Conservation (phyloP, 2,797 vertebrate genomes). For the Myiotriccus ornatus region DNA sequence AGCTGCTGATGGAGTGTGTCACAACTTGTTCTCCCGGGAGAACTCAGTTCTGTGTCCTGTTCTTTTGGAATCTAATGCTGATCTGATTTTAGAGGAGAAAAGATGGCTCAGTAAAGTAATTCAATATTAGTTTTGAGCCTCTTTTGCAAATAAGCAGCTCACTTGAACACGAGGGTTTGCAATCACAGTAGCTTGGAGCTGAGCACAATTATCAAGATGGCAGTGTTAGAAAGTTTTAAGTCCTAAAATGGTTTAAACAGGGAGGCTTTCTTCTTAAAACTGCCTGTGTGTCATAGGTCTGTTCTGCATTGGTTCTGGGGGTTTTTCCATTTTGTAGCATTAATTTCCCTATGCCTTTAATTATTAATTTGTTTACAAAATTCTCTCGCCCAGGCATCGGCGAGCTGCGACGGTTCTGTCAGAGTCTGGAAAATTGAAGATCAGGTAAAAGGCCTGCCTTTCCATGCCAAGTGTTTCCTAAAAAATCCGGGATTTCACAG, state of each 20-base stretch:
- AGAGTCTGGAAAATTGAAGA: conserved; percentile 89
- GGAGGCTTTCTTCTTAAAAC: background rate
- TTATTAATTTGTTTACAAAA: background rate
- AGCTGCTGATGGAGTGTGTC: background rate
- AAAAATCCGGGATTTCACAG: background rate
- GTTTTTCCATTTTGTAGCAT: background rate
- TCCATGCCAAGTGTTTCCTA: background rate
- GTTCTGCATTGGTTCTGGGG: background rate
- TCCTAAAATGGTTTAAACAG: background rate
- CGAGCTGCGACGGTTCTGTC: conserved; percentile 95
- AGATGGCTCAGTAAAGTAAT: background rate
- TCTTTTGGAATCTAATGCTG: background rate
- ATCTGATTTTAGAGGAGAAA: background rate
- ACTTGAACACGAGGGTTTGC: background rate
- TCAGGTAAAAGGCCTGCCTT: conserved; percentile 79
- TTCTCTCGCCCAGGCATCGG: conserved; percentile 82
- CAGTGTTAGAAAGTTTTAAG: background rate
- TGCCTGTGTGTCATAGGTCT: background rate
- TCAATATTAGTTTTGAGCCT: background rate
- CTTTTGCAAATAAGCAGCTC: background rate
- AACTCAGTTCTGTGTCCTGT: background rate
- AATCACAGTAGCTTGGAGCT: background rate
- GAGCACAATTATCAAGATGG: background rate
- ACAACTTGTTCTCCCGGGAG: background rate
- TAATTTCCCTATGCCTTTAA: background rate